Percentiles rank a stretch among this genome's conserved stretches.
phyloP scores from a whole-genome alignment of 37 sponge, comb jelly and placozoan species.

The Aphrocallistes beatrix region DNA sequence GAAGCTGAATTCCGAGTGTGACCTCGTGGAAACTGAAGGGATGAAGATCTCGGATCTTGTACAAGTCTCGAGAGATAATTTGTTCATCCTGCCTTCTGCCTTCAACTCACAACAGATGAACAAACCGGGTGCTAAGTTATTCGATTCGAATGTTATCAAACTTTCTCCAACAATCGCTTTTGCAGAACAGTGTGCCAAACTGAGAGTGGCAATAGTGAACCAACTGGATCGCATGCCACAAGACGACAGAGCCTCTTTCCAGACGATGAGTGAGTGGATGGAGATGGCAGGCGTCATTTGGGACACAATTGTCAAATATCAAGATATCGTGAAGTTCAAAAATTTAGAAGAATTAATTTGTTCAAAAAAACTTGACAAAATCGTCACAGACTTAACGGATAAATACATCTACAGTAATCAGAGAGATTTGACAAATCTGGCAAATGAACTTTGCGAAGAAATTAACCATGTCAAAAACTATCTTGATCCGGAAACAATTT shows the following conservation, averaged over 20 bases:
- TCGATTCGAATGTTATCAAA: neutral
- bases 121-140: neutral
- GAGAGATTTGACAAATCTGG: neutral
- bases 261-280: constrained; percentile 5
- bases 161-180: neutral
- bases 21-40: neutral
- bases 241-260: neutral
- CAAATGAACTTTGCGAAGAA: neutral
- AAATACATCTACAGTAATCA: neutral
- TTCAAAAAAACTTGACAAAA: neutral
- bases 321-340: neutral
- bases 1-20: neutral
- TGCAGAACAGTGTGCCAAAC: neutral
- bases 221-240: neutral
- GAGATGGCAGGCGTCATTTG: neutral
- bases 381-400: neutral
- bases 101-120: neutral
- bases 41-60: neutral
- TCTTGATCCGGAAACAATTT: neutral
- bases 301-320: constrained; percentile 2
- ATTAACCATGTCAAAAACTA: neutral
- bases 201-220: neutral
- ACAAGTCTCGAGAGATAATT: neutral
- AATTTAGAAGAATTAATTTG: neutral
- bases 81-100: neutral